These are phyloP conservation scores for Trypoxylon attenuatum DNA, from an alignment of 2,888 invertebrate genomes.

Conservation along the genomic window DNA sequence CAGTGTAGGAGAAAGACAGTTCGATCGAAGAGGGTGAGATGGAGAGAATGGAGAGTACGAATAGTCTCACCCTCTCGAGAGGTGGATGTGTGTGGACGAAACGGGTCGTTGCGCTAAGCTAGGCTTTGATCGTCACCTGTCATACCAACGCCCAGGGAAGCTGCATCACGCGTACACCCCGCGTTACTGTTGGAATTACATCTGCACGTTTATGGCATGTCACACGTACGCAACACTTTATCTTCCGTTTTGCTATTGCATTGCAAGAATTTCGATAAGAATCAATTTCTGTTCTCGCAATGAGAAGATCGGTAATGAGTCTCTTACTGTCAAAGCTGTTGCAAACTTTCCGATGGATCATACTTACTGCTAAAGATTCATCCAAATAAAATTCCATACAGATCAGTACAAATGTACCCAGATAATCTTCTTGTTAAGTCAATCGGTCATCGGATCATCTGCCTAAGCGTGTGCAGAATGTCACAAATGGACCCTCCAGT, in stretches of 20 bases:
- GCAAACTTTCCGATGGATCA: no score
- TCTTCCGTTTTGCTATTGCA: not conserved
- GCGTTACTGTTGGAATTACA: slow-evolving; percentile 46
- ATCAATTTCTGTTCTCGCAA: no score
- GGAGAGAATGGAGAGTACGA: slow-evolving; percentile 1
- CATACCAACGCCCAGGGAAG: slow-evolving; percentile 56
- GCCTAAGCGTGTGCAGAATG: slow-evolving; percentile 33
- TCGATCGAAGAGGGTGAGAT: not conserved
- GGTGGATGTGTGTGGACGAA: slow-evolving; percentile 64
- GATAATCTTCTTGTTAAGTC: slow-evolving; percentile 34
- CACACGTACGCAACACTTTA: not conserved
- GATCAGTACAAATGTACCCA: no score
- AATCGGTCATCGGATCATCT: slow-evolving; percentile 41
- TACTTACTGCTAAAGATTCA: no score
- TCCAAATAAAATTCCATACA: no score
- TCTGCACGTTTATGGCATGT: slow-evolving; percentile 30
- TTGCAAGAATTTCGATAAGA: no score
- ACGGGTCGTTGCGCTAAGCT: slow-evolving; percentile 70
- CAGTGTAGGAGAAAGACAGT: slow-evolving; percentile 26
- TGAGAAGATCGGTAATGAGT: no score
- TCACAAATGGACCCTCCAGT: slow-evolving; percentile 30
- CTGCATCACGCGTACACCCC: slow-evolving; percentile 35
- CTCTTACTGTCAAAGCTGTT: no score
- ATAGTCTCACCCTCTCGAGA: slow-evolving; percentile 48
- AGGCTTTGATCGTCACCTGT: slow-evolving; percentile 71